A percentile compares a stretch with the other conserved stretches of the same genome.
These are phyloP conservation scores for Morpho helenor DNA, from an alignment of 2,888 invertebrate species.

Conservation along the genomic window DNA sequence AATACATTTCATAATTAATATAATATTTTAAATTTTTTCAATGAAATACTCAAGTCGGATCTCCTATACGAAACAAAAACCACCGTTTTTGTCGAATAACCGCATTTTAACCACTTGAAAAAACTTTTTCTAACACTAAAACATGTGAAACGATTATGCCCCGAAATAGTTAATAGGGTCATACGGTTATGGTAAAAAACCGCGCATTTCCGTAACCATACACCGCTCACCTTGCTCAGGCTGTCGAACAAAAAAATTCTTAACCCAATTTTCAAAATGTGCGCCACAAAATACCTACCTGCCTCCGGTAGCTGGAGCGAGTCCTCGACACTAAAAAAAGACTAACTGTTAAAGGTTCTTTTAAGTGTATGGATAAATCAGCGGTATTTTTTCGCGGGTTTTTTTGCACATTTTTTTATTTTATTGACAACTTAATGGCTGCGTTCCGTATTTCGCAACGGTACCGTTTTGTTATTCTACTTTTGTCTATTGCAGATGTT, in stretches of 20 bases:
- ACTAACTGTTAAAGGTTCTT: constrained; percentile 57
- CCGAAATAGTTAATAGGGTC: constrained; percentile 66
- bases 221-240: constrained; percentile 67
- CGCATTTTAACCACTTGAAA: constrained; percentile 16
- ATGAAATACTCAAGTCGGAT: no score
- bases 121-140: constrained; percentile 24
- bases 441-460: constrained; percentile 56
- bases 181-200: constrained; percentile 53
- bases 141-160: constrained; percentile 58
- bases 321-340: constrained; percentile 40
- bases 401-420: constrained; percentile 46
- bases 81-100: constrained; percentile 3
- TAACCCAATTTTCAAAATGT: constrained; percentile 69
- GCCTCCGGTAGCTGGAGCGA: constrained; percentile 62
- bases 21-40: no score
- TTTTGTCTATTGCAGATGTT: constrained; percentile 61
- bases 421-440: constrained; percentile 55
- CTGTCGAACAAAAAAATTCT: constrained; percentile 48
- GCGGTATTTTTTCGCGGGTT: constrained; percentile 52
- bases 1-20: no score
- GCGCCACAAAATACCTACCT: constrained; percentile 63
- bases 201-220: constrained; percentile 70
- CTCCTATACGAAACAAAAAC: not conserved
- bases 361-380: constrained; percentile 40
- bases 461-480: constrained; percentile 36